Evolutionary conservation across 1,140 invertebrate species (phyloP).

Genomic region (Drosophila novamexicana): DNA sequence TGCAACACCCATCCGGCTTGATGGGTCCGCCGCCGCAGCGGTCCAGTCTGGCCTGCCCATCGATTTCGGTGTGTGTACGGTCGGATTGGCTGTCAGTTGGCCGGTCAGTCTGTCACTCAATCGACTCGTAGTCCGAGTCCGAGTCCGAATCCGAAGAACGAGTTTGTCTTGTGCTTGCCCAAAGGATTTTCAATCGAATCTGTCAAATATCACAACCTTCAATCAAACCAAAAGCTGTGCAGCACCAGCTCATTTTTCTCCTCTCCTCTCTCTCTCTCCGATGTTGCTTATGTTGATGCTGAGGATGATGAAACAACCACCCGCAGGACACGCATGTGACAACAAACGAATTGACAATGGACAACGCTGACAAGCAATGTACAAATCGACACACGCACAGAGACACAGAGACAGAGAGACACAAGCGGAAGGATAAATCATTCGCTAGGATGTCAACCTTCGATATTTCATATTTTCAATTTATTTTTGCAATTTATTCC

Average conservation of each 20-base stretch:
- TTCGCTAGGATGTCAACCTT: slow-evolving; percentile 38
- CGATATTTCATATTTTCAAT: slow-evolving; percentile 76
- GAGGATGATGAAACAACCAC: slow-evolving; percentile 68
- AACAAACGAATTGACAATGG: slow-evolving; percentile 56
- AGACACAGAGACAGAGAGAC: slow-evolving; percentile 2
- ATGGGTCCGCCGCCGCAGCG: slow-evolving; percentile 24
- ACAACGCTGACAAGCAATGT: slow-evolving; percentile 49
- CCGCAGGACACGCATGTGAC: slow-evolving; percentile 53
- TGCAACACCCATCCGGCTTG: slow-evolving; percentile 68
- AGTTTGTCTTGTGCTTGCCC: slow-evolving; percentile 63
- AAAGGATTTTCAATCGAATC: slow-evolving; percentile 84
- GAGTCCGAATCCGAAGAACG: slow-evolving; percentile 6
- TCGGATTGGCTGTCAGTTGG: slow-evolving; percentile 55
- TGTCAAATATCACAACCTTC: slow-evolving; percentile 84
- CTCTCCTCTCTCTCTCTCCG: not conserved
- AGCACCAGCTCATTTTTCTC: slow-evolving; percentile 67
- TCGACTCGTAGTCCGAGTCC: slow-evolving; percentile 38
- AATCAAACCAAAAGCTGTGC: slow-evolving; percentile 76
- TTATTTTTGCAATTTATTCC: slow-evolving; percentile 70
- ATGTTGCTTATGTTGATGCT: slow-evolving; percentile 34
- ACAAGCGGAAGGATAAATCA: slow-evolving; percentile 56
- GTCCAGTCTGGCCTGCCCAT: slow-evolving; percentile 33
- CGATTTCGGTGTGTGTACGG: not conserved
- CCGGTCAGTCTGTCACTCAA: slow-evolving; percentile 65
- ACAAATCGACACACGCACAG: slow-evolving; percentile 30